These are phyloP conservation scores for Setipinna tenuifilis DNA, from an alignment of 2,797 vertebrate genomes.

Conservation along the genomic window DNA sequence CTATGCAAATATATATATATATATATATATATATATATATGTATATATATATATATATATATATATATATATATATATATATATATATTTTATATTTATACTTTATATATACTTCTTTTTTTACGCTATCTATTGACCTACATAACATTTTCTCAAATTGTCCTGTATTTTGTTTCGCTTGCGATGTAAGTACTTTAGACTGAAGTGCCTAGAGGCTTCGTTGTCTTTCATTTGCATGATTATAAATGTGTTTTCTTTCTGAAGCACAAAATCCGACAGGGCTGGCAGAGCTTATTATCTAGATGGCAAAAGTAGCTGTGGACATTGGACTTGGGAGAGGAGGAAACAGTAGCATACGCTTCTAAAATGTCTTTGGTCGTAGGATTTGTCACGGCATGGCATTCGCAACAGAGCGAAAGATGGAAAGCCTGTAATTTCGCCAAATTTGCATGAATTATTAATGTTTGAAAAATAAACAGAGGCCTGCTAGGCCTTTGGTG, in stretches of 20 bases:
- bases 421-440: constrained; percentile 18
- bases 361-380: not conserved
- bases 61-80: too few relatives aligned
- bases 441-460: constrained; percentile 16
- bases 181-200: constrained; percentile 44
- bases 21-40: too few relatives aligned
- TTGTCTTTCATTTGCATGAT: constrained; percentile 47
- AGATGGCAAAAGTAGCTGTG: not conserved
- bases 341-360: constrained; percentile 5
- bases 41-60: too few relatives aligned
- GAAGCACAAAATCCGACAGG: constrained; percentile 35
- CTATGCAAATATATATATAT: too few relatives aligned
- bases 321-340: not conserved
- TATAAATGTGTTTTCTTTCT: constrained; percentile 26
- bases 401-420: constrained; percentile 11
- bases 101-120: not conserved
- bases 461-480: constrained; percentile 20
- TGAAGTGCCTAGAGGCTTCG: constrained; percentile 35
- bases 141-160: constrained; percentile 37
- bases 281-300: constrained; percentile 32
- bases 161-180: constrained; percentile 43
- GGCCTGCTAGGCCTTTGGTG: not conserved
- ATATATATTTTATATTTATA: too few relatives aligned
- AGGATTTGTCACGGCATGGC: constrained; percentile 22
- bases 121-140: constrained; percentile 26